These are phyloP conservation scores for Tachyglossus aculeatus DNA, from an alignment of 2,797 vertebrate species.

Conservation along the genomic window DNA sequence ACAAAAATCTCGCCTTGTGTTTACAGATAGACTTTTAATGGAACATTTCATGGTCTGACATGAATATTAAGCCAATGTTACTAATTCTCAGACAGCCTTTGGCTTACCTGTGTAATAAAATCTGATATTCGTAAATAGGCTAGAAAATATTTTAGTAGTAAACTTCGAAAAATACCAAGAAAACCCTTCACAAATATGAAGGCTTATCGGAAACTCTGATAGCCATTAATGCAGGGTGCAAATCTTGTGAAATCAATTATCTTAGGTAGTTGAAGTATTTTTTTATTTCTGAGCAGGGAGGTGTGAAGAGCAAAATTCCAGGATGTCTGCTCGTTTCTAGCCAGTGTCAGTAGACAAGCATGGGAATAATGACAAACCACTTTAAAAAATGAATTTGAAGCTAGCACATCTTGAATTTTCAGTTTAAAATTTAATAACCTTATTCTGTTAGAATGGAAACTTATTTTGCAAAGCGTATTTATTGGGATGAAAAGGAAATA, in stretches of 20 bases:
- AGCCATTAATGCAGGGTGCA: slow-evolving; percentile 46
- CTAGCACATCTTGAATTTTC: no score
- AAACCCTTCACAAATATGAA: slow-evolving; percentile 64
- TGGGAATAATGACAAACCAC: slow-evolving; percentile 29
- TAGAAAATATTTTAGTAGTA: slow-evolving; percentile 62
- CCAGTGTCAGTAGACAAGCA: slow-evolving; percentile 43
- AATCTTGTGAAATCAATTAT: slow-evolving; percentile 48
- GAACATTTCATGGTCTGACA: slow-evolving; percentile 66
- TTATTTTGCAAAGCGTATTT: slow-evolving; percentile 51
- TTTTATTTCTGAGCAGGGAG: slow-evolving; percentile 37
- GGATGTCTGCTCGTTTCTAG: slow-evolving; percentile 46
- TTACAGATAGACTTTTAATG: slow-evolving; percentile 68
- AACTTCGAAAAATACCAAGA: slow-evolving; percentile 68
- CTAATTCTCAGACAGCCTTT: slow-evolving; percentile 67
- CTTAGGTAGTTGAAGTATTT: slow-evolving; percentile 57
- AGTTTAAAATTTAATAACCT: slow-evolving; percentile 35
- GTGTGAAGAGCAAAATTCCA: slow-evolving; percentile 17
- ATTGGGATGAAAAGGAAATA: slow-evolving; percentile 32
- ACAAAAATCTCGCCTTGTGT: slow-evolving; percentile 61
- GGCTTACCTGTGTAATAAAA: slow-evolving; percentile 70
- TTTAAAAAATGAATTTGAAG: slow-evolving; percentile 48
- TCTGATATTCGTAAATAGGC: slow-evolving; percentile 61
- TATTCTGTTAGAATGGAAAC: slow-evolving; percentile 28
- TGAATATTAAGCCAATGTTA: slow-evolving; percentile 66
- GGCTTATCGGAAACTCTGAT: slow-evolving; percentile 61